Evolutionary conservation across 2,797 vertebrate species (phyloP).

Genomic region (Macroramphosus scolopax): DNA sequence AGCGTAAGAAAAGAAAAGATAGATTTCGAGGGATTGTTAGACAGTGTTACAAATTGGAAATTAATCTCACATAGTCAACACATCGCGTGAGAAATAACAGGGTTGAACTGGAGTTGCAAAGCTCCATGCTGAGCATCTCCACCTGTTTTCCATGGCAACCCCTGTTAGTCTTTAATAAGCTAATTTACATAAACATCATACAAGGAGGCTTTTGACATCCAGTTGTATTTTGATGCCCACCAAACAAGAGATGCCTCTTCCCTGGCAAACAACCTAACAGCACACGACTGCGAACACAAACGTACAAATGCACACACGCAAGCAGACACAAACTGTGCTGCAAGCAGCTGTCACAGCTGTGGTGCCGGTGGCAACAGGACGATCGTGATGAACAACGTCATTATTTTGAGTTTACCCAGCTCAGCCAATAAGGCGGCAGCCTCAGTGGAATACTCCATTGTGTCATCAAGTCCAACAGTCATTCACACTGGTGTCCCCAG

Average conservation of each 20-base stretch:
- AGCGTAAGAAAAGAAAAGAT: constrained; percentile 1
- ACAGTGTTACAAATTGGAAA: constrained; percentile 17
- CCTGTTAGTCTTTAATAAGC: constrained; percentile 72
- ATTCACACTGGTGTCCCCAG: constrained; percentile 13
- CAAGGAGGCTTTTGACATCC: constrained; percentile 76
- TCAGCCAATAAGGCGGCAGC: constrained; percentile 39
- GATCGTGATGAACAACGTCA: constrained; percentile 29
- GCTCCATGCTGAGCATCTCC: constrained; percentile 45
- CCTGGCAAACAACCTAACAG: constrained; percentile 3
- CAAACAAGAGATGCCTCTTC: constrained; percentile 15
- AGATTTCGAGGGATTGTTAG: background rate
- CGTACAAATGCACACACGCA: constrained; percentile 9
- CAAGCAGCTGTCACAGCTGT: constrained; percentile 55
- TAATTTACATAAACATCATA: constrained; percentile 76
- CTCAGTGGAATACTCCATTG: constrained; percentile 34
- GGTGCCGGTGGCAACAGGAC: constrained; percentile 36
- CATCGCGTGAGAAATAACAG: constrained; percentile 26
- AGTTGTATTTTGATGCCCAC: constrained; percentile 73
- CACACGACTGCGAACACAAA: constrained; percentile 6
- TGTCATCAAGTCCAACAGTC: constrained; percentile 15
- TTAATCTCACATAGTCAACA: constrained; percentile 16
- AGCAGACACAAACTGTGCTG: constrained; percentile 1
- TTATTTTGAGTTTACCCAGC: constrained; percentile 50
- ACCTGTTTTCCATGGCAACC: constrained; percentile 82
- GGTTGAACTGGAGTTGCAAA: constrained; percentile 45